Evolutionary conservation across 2,888 invertebrate genomes (phyloP), one percentile per base, ranked within the genome.

Genomic region (Blomia tropicalis): DNA sequence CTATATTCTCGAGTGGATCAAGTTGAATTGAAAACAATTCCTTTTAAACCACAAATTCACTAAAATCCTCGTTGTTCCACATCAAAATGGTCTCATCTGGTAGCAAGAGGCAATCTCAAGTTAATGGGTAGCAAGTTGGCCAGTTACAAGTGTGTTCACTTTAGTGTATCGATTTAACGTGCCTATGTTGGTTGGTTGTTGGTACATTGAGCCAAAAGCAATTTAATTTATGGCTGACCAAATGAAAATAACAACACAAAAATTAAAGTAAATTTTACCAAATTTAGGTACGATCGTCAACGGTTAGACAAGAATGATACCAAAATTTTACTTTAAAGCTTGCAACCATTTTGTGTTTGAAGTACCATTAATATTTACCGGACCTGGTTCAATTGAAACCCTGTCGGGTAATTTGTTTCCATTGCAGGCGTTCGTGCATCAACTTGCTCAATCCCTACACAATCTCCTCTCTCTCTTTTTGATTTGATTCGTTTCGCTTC

Each of bases 1-100:
- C 7, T 47, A n/a, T n/a, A 47, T 47, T 47, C n/a, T n/a, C n/a
- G 51, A 47, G 51, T 47, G 51, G 51, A 47, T 47, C 51, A 47
- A 47, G 51, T 14, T 7, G 22, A 14, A 47, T 47, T 47, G 51
- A n/a, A n/a, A n/a, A n/a, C n/a, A n/a, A n/a, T n/a, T 47, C 51
- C 7, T 27, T 47, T 7, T 19, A 7, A 47, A 27, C 51, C n/a
- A n/a, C 27, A 47, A 47, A 47, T 25, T 47, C 22, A 47, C 14
- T 47, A n/a, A 14, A 7, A 14, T n/a, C n/a, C n/a, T n/a, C n/a
- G n/a, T n/a, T n/a, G n/a, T n/a, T n/a, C n/a, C n/a, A n/a, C n/a
- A n/a, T n/a, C n/a, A n/a, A n/a, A 7, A 47, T 14, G 51, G 51
- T 22, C 51, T 47, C 51, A 47, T 47, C 51, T 47, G 51, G 51